These are phyloP conservation scores for Dione juno DNA, from an alignment of 2,888 invertebrate genomes.

Conservation along the genomic window DNA sequence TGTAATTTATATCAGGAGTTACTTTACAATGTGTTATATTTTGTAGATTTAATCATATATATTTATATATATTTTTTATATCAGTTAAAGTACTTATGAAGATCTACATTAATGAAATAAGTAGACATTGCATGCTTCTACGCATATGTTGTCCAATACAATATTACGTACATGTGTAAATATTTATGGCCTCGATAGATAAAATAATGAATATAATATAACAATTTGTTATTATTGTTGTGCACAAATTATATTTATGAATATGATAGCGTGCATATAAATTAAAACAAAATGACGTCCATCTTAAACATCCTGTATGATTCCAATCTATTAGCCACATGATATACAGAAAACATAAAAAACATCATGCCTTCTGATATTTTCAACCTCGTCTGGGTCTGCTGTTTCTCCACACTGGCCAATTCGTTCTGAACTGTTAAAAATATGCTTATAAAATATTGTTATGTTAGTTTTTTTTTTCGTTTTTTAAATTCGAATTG, in stretches of 20 bases:
- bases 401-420: conserved; percentile 54
- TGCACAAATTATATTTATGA: conserved; percentile 9
- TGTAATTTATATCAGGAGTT: too few relatives aligned
- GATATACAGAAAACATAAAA: conserved; percentile 22
- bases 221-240: conserved; percentile 20
- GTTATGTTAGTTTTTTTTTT: too few relatives aligned
- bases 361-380: conserved; percentile 67
- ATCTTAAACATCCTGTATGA: not conserved
- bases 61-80: too few relatives aligned
- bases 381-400: conserved; percentile 51
- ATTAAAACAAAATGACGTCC: not conserved
- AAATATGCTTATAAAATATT: conserved; percentile 41
- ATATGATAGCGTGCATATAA: conserved; percentile 15
- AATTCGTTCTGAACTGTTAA: conserved; percentile 64
- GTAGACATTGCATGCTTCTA: not conserved
- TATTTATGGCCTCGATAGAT: not conserved
- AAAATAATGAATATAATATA: not conserved
- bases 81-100: not conserved
- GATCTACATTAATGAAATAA: not conserved
- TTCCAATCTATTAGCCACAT: conserved; percentile 26
- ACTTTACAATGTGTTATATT: too few relatives aligned
- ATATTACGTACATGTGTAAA: not conserved
- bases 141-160: not conserved
- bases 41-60: too few relatives aligned
- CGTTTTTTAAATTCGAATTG: too few relatives aligned